Base-by-base conservation (phyloP, 2,113 vertebrate genomes). In the Octodon degus region DNA sequence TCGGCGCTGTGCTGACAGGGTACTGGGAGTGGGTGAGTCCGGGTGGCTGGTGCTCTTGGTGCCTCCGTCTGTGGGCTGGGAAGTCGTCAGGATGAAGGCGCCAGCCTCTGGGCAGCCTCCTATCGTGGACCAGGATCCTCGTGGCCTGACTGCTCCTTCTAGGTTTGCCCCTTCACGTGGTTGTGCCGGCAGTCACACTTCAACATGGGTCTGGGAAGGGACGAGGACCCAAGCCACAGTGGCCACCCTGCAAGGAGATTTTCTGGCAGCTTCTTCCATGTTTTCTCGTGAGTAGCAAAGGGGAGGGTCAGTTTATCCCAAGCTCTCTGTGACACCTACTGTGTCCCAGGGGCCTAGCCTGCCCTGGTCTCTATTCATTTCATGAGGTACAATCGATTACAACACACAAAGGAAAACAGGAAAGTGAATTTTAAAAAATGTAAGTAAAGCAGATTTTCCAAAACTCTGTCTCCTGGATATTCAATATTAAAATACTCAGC, bases 191-290 rank as follows among this genome's bases (percentile, higher is more conserved):
- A 24, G 34, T n/a, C 55, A 58, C 27, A 7, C 43, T 80, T 68
- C 37, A 37, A 7, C 32, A 1, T 14, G 30, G 19, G 22, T 34
- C 37, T 37, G 62, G 32, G 50, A 32, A 53, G 55, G 63, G 16
- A 37, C 30, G 30, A 30, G 11, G 30, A 47, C 50, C 79, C 32
- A 32, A n/a, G 50, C 17, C 25, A 63, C 2, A 50, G 63, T 5
- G 60, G 37, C 62, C 2, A 62, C 17, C 12, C 4, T 58, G 8
- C 13, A 81, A 50, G 16, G 37, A 80, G 55, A 85, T 74, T 94
- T 94, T 84, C 74, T 92, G 67, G 53, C 82, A 47, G 27, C 58
- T 95, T 83, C n/a, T 86, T 83, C 83, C 55, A 81, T n/a, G 53
- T 83, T 86, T 85, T 24, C 37, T 50, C 11, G 13, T 47, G 58